Percentiles rank a stretch among this genome's conserved stretches.
phyloP scores from a whole-genome alignment of 2,888 invertebrate genomes.

The Eupithecia subfuscata region DNA sequence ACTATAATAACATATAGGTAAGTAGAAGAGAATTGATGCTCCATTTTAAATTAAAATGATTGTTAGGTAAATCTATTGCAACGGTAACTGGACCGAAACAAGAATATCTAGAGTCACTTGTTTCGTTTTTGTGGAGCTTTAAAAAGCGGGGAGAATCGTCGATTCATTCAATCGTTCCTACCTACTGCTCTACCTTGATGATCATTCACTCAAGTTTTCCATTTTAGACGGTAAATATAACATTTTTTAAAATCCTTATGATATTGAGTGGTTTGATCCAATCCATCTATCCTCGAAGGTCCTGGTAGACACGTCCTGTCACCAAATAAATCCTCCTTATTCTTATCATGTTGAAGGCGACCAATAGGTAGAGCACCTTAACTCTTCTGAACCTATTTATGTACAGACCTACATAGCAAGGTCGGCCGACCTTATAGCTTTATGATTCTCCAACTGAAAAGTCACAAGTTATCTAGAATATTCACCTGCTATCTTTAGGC shows the following conservation, averaged over 20 bases:
- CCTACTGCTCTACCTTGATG: not conserved
- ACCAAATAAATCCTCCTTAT: not conserved
- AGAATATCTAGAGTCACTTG: not conserved
- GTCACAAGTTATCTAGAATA: slow-evolving; percentile 47
- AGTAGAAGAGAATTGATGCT: slow-evolving; percentile 34
- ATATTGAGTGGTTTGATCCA: not conserved
- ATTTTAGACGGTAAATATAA: not conserved
- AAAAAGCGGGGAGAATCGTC: not conserved
- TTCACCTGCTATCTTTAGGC: slow-evolving; percentile 89
- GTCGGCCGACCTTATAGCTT: not conserved
- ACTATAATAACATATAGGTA: too few species aligned
- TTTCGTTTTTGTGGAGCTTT: slow-evolving; percentile 15
- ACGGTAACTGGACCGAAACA: slow-evolving; percentile 2
- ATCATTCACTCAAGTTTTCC: not conserved
- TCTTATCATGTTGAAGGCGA: not conserved
- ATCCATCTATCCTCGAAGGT: slow-evolving; percentile 3
- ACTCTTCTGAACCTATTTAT: not conserved
- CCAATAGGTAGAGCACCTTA: not conserved
- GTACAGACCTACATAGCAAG: not conserved
- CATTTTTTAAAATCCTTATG: not conserved
- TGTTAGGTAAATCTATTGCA: not conserved
- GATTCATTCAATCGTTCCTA: not conserved
- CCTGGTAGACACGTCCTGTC: not conserved
- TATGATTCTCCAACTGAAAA: not conserved
- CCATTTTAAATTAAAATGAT: slow-evolving; percentile 20